A percentile compares a stretch with the other conserved stretches of the same genome.
These are phyloP conservation scores for Dreissena polymorpha DNA, from an alignment of 1,140 invertebrate species.

Conservation along the genomic window DNA sequence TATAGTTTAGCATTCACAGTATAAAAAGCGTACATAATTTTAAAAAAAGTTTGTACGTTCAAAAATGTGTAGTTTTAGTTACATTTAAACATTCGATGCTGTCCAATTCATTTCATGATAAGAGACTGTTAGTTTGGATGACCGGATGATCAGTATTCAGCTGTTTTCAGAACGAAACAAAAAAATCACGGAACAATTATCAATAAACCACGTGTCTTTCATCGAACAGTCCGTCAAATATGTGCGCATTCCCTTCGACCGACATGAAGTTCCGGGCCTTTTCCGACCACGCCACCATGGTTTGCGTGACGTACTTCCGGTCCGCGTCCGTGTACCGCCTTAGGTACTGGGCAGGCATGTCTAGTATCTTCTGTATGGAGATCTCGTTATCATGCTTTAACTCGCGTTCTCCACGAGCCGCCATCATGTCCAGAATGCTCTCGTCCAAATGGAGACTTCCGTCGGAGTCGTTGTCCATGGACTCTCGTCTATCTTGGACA, in stretches of 20 bases:
- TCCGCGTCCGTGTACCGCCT: slow-evolving; percentile 38
- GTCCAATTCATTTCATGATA: no score
- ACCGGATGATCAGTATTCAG: no score
- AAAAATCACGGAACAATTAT: background rate
- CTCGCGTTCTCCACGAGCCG: slow-evolving; percentile 31
- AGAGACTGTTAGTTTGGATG: no score
- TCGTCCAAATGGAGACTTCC: slow-evolving; percentile 25
- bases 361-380: slow-evolving; percentile 36
- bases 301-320: background rate
- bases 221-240: slow-evolving; percentile 20
- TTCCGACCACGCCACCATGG: background rate
- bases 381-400: slow-evolving; percentile 27
- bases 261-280: slow-evolving; percentile 11
- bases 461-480: background rate
- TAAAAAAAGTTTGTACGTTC: no score
- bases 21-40: no score
- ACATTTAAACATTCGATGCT: no score
- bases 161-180: no score
- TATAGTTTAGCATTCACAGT: no score
- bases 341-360: slow-evolving; percentile 34
- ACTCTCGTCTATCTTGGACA: background rate
- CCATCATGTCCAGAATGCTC: slow-evolving; percentile 49
- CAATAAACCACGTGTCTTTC: background rate
- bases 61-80: no score
- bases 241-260: slow-evolving; percentile 6